Base-by-base conservation (phyloP, 92 coral and sea anemone species). In the Epizoanthus ramosus region DNA sequence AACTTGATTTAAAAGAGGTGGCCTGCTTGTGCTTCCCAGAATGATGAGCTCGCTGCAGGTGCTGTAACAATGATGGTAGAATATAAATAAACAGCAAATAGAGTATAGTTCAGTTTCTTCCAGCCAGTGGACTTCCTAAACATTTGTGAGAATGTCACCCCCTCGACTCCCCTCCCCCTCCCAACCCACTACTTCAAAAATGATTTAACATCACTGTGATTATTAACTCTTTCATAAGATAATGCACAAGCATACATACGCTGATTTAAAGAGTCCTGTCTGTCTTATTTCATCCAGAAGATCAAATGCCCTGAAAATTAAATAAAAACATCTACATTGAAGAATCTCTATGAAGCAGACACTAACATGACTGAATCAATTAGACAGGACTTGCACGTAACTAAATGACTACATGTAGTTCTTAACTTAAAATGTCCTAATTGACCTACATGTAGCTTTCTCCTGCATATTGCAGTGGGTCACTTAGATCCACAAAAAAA, bases 231-330 rank as follows among this genome's bases (percentile, higher is more conserved):
- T 37, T 5, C 43, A 8, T 15, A 47, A 47, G 54, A 1, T 8
- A 12, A 47, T 8, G 58, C 7, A 70, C 28, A 5, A 50, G 35
- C 19, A 9, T 43, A 75, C 80, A 57, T 75, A 75, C 80, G 57
- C 80, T 75, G 68, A n/a, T 15, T 75, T 75, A 3, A 75, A 61
- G 45, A 75, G 80, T 28, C 60, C 80, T 66, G 60, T 50, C 19
- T 8, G 33, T 25, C 21, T 75, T 6, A 75, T 57, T 75, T 75
- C 80, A 7, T 75, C 68, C 5, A 75, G 16, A 4, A 75, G 80
- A 75, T 75, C 67, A 75, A 75, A 75, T 75, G 80, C 80, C 80
- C 80, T 75, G 54, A 15, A 57, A 75, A 57, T 57, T 25, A 13
- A 5, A 75, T 75, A n/a, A 57, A 71, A 71, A 47, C 13, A 58